phyloP scores from a whole-genome alignment of 2,888 invertebrate species.

The Slavum lentiscoides region DNA sequence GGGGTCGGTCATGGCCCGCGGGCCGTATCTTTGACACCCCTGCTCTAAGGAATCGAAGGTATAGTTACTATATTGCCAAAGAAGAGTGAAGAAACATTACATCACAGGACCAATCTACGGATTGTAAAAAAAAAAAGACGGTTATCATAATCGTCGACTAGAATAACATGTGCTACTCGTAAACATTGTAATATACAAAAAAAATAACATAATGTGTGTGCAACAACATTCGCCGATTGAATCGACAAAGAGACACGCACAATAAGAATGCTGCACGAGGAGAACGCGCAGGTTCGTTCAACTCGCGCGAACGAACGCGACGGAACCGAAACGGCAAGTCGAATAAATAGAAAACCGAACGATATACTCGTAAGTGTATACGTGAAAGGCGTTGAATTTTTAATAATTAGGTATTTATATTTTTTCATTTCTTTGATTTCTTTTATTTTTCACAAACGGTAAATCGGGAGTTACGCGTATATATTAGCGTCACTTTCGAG shows the following conservation, averaged over 20 bases:
- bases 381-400: neutral
- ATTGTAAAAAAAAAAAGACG: too few species aligned
- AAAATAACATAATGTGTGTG: neutral
- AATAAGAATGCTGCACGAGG: constrained; percentile 12
- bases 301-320: neutral
- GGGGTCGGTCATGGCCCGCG: too few species aligned
- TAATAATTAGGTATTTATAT: neutral
- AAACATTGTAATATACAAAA: neutral
- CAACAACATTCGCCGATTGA: neutral
- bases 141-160: constrained; percentile 14
- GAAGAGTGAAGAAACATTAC: too few species aligned
- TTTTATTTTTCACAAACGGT: too few species aligned
- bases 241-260: neutral
- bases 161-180: constrained; percentile 23
- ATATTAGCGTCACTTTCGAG: too few species aligned
- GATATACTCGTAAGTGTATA: neutral
- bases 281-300: constrained; percentile 29
- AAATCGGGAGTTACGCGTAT: too few species aligned
- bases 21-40: too few species aligned
- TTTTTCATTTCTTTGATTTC: too few species aligned
- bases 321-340: too few species aligned
- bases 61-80: too few species aligned
- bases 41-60: too few species aligned
- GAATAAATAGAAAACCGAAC: neutral
- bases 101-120: too few species aligned